phyloP scores from a whole-genome alignment of 53 echinoderm and acorn worm species.

The Arbacia lixula region DNA sequence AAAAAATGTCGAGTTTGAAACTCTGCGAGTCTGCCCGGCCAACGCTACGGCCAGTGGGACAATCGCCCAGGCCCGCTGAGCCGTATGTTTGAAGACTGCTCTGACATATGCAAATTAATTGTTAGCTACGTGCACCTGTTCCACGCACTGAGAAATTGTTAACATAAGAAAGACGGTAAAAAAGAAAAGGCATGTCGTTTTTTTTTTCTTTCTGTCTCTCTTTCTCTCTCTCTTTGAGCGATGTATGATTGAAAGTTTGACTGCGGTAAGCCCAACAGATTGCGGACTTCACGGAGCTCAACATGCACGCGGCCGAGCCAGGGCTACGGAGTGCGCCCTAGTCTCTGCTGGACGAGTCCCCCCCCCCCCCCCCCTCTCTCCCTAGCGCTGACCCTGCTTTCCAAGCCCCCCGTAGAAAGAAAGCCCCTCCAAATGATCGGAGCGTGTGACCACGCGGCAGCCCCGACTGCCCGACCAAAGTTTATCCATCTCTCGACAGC shows the following conservation, averaged over 20 bases:
- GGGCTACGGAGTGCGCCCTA: constrained; percentile 10
- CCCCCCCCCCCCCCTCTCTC: background rate
- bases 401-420: constrained; percentile 50
- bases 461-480: too few relatives aligned
- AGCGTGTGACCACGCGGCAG: constrained; percentile 45
- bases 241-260: constrained; percentile 55
- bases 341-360: constrained; percentile 1
- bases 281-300: constrained; percentile 28
- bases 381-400: constrained; percentile 26
- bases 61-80: constrained; percentile 28
- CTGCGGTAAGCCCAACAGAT: constrained; percentile 51
- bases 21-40: background rate
- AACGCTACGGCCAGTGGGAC: background rate
- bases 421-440: constrained; percentile 29
- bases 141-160: constrained; percentile 50
- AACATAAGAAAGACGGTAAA: constrained; percentile 44
- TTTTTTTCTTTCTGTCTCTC: constrained; percentile 36
- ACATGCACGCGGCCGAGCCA: constrained; percentile 31
- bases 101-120: constrained; percentile 61
- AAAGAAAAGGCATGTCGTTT: constrained; percentile 1
- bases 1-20: background rate
- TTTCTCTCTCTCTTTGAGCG: constrained; percentile 19
- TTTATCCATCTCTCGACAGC: constrained; percentile 9
- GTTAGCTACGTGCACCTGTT: constrained; percentile 55
- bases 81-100: constrained; percentile 13